These are phyloP conservation scores for Pseudochirops cupreus DNA, from an alignment of 2,797 vertebrate species.

Conservation along the genomic window DNA sequence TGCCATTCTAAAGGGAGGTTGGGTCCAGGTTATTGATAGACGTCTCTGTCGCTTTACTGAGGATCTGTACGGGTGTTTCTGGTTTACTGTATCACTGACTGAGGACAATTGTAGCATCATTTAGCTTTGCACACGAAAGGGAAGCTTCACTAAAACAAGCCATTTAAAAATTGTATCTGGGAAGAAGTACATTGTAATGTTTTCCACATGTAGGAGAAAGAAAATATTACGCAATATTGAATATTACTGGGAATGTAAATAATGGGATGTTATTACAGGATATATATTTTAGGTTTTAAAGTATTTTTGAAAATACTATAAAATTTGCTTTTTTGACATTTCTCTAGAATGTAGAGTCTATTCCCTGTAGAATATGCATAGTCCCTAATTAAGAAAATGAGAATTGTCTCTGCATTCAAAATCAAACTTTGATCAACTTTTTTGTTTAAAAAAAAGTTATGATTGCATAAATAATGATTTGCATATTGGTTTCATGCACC, in stretches of 20 bases:
- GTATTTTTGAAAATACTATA: slow-evolving; percentile 49
- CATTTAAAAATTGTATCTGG: slow-evolving; percentile 31
- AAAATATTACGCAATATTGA: slow-evolving; percentile 49
- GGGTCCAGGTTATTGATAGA: slow-evolving; percentile 47
- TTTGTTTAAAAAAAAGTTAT: neutral
- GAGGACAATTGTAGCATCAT: slow-evolving; percentile 13
- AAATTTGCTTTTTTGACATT: slow-evolving; percentile 18
- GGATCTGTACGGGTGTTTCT: slow-evolving; percentile 27
- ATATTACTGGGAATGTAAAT: slow-evolving; percentile 29
- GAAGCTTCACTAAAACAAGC: neutral
- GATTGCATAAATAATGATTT: slow-evolving; percentile 22
- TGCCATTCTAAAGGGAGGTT: slow-evolving; percentile 6
- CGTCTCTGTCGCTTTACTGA: slow-evolving; percentile 42
- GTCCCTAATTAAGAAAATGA: slow-evolving; percentile 7
- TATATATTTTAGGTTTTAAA: slow-evolving; percentile 40
- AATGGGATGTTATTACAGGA: neutral
- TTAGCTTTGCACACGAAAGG: slow-evolving; percentile 39
- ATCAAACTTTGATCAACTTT: neutral
- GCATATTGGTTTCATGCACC: neutral
- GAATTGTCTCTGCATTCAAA: slow-evolving; percentile 36
- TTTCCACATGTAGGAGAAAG: slow-evolving; percentile 37
- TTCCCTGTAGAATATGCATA: slow-evolving; percentile 26
- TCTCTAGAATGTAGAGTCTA: neutral
- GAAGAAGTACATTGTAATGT: neutral
- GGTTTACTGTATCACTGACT: slow-evolving; percentile 52